These are phyloP conservation scores for Crossoptilon crossoptilon DNA, from an alignment of 2,797 vertebrate genomes.

Conservation along the genomic window DNA sequence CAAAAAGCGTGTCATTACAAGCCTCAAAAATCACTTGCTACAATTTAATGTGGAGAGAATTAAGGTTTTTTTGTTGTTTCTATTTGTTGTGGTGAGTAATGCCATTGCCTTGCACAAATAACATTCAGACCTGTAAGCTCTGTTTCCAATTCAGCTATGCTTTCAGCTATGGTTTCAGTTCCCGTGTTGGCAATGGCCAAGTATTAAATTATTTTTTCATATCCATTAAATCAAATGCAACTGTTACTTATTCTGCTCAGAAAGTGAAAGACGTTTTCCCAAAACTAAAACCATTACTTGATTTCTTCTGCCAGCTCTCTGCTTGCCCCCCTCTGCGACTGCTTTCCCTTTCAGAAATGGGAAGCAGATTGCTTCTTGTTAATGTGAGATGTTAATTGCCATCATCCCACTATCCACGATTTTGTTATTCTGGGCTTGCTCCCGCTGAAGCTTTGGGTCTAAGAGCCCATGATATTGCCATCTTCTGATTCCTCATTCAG, in stretches of 20 bases:
- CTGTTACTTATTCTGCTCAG: neutral
- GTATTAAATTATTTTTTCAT: neutral
- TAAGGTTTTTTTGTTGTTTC: neutral
- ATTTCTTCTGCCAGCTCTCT: neutral
- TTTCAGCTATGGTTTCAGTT: neutral
- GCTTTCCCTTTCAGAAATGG: neutral
- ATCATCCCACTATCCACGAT: neutral
- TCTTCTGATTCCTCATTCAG: neutral
- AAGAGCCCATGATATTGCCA: fast-evolving
- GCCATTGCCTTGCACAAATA: neutral
- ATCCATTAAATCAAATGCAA: neutral
- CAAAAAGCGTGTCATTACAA: neutral
- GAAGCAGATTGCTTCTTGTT: neutral
- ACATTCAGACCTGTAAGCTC: neutral
- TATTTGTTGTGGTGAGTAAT: neutral
- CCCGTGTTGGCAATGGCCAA: fast-evolving
- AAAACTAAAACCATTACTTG: neutral
- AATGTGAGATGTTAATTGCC: neutral
- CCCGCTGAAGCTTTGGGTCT: neutral
- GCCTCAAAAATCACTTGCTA: neutral
- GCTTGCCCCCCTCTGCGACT: fast-evolving
- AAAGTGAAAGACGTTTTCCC: neutral
- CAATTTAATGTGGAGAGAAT: neutral
- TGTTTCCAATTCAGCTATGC: neutral
- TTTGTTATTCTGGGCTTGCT: neutral